Base-by-base conservation (phyloP, 2,113 vertebrate species). In the Oophaga pumilio region DNA sequence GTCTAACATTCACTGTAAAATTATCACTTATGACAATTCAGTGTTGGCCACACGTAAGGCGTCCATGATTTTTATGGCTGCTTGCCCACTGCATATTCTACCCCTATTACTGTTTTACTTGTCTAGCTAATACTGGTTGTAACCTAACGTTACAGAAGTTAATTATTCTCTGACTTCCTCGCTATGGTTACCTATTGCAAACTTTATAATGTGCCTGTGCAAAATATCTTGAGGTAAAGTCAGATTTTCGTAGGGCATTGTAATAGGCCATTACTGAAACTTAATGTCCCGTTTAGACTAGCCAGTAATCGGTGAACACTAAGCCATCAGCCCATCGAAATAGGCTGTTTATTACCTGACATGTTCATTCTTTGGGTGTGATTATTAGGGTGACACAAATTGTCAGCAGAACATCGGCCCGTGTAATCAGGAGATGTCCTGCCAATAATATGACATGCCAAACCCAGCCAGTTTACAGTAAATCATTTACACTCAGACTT, bases 141-240 rank as follows among this genome's bases (percentile, higher is more conserved):
- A 53, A 82, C 22, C 8, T 50, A 13, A 26, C n/a, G 8, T 83
- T 83, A 26, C 15, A 14, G 15, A 15, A 18, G 80, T 82, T 82
- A 52, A 69, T 68, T 24, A 82, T 82, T 83, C 64, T 18, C n/a
- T 83, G 62, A 83, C 49, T 17, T 82, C 64, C 59, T 64, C 28
- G 9, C 57, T 83, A 66, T 26, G 81, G 62, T 83, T 69, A 69
- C 81, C n/a, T 69, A 68, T 83, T 83, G 20, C 60, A 49, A 2
- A 18, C 26, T 56, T 78, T 26, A 56, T 13, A 79, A 79, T 49
- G 20, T 24, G 22, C 74, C 59, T 49, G 20, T 24, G 22, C 74
- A n/a, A 13, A 43, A 43, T 62, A 60, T 15, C 57, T 60, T 60
- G 18, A 26, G 64, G 24, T 68, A 26, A 26, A 24, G 4, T 26